Conservation (phyloP, 2,113 vertebrate species). For the Petroica traversi region DNA sequence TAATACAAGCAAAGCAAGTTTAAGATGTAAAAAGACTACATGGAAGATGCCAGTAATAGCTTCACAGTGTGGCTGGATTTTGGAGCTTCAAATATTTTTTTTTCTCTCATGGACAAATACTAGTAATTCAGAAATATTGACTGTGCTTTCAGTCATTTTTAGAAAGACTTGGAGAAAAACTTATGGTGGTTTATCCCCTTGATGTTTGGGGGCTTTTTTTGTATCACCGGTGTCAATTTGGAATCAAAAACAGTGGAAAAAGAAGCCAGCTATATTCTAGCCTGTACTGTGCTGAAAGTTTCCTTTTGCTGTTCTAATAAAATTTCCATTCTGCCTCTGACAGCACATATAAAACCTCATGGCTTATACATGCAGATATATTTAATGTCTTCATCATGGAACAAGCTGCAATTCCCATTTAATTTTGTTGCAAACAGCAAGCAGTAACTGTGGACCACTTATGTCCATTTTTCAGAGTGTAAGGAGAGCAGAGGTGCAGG, state of each 20-base stretch:
- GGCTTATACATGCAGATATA: neutral
- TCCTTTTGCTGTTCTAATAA: neutral
- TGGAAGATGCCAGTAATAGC: neutral
- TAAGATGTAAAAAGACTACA: neutral
- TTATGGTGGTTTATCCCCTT: neutral
- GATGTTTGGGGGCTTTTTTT: neutral
- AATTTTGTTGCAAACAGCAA: neutral
- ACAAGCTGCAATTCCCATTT: neutral
- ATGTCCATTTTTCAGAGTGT: neutral
- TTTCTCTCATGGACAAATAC: neutral
- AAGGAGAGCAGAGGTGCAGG: neutral
- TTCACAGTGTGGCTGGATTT: neutral
- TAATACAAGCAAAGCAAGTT: neutral
- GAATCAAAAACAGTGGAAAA: neutral
- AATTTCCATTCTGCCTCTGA: neutral
- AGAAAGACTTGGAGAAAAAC: neutral
- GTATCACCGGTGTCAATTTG: neutral
- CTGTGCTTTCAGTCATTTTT: neutral
- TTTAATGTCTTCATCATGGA: neutral
- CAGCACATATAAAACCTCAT: neutral
- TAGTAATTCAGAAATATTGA: neutral
- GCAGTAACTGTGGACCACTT: neutral
- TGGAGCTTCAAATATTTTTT: neutral
- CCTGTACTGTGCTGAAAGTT: neutral
- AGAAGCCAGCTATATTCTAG: neutral